Conservation (phyloP, 2,888 invertebrate species). For the Camptogramma bilineatum region DNA sequence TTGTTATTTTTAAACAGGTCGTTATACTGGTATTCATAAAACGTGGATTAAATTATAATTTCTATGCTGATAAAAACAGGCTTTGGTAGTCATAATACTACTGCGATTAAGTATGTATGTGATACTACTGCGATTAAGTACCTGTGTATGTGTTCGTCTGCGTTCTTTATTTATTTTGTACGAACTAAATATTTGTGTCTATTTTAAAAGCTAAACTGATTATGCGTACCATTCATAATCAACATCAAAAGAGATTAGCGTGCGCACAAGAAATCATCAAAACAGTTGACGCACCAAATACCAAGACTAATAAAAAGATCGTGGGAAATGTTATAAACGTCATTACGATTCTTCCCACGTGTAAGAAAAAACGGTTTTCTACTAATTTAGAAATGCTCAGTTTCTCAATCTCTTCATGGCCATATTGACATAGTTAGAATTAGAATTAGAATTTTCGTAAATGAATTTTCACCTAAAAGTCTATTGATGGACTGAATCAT, state of each 20-base stretch:
- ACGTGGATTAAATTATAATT: background rate
- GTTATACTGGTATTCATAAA: background rate
- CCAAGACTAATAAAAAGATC: conserved; percentile 51
- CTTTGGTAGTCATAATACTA: background rate
- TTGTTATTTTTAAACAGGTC: background rate
- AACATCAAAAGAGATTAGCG: conserved; percentile 26
- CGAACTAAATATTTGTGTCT: no score
- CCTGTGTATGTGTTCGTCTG: no score
- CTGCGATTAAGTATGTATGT: no score
- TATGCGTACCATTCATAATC: conserved; percentile 5
- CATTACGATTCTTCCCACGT: conserved; percentile 47
- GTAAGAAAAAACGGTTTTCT: conserved; percentile 26
- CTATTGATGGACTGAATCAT: no score
- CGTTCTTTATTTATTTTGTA: no score
- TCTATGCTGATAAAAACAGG: background rate
- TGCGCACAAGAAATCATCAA: conserved; percentile 32
- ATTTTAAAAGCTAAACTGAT: background rate
- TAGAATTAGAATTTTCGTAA: no score
- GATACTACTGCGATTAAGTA: no score
- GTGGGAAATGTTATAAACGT: conserved; percentile 56
- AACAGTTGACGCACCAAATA: conserved; percentile 48
- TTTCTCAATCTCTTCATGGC: background rate
- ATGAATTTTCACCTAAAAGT: no score
- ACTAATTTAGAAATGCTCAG: conserved; percentile 14
- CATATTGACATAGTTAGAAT: background rate